Conservation (phyloP, 23 tunicate genomes). For the Diplosoma virens region DNA sequence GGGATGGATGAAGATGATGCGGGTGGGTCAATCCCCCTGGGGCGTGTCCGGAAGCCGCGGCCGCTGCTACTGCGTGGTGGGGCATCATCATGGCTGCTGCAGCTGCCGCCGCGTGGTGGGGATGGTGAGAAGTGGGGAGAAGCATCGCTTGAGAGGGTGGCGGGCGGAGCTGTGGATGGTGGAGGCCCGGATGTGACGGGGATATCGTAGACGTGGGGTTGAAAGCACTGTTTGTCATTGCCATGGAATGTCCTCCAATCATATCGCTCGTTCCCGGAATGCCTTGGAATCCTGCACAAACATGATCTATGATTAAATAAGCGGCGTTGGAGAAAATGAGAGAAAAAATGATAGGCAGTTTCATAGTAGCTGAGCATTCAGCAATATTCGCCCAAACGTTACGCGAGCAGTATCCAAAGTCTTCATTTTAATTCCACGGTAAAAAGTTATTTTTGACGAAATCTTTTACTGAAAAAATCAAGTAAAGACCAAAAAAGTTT, state of each 20-base stretch:
- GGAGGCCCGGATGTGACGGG: conserved; percentile 64
- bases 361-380: too few relatives aligned
- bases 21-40: conserved; percentile 76
- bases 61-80: conserved; percentile 85
- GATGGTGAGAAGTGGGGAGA: conserved; percentile 62
- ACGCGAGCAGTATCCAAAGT: too few relatives aligned
- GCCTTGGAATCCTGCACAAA: conserved; percentile 55
- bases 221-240: conserved; percentile 65
- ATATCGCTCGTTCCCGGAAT: conserved; percentile 83
- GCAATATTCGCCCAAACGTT: too few relatives aligned
- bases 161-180: conserved; percentile 74
- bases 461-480: too few relatives aligned
- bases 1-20: conserved; percentile 63
- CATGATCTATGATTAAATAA: too few relatives aligned
- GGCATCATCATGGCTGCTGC: conserved; percentile 99
- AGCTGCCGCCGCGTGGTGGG: conserved; percentile 86
- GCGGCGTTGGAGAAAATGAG: too few relatives aligned
- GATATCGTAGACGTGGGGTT: conserved; percentile 73
- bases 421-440: too few relatives aligned
- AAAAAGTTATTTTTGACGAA: too few relatives aligned
- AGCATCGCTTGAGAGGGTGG: conserved; percentile 91
- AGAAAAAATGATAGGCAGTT: too few relatives aligned
- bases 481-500: too few relatives aligned
- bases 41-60: conserved; percentile 74
- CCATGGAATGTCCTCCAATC: conserved; percentile 67